Evolutionary conservation across 1,140 invertebrate species (phyloP), one percentile per base, ranked within the genome.

Genomic region (Drosophila nasuta): DNA sequence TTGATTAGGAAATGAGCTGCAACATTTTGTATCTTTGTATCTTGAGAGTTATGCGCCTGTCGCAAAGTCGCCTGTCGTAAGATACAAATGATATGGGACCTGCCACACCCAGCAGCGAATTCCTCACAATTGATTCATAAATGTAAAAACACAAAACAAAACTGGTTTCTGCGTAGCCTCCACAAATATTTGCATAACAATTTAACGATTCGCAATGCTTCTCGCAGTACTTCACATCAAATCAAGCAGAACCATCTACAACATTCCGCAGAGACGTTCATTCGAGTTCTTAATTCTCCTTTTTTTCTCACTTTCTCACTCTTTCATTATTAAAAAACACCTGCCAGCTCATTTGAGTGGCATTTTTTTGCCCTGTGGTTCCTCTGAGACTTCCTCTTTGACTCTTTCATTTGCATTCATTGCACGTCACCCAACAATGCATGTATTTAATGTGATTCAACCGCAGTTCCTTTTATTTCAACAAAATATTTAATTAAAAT

Each of bases 61-160:
- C 60, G 13, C 28, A 30, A 25, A 17, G 28, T n/a, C 15, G 20
- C 20, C 20, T 0, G 20, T 25, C 20, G 20, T 54, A 13, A 43
- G 45, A 63, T 41, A 64, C 35, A 51, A 48, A 10, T 45, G 51
- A 25, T n/a, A 46, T 45, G 33, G 28, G 5, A 25, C 52, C 33
- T 60, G 62, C 74, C 78, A 63, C 82, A 85, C 81, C 81, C 82
- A 81, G 64, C 52, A 48, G 41, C 52, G 20, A 85, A 87, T 86
- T 87, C 82, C 74, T 74, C 20, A 30, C 72, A 77, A 82, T 87
- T 86, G 82, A 86, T 79, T 86, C 82, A 86, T 79, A 76, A 57
- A 20, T 11, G 35, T 13, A 41, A 66, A 58, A 69, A 81, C 48
- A 69, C 64, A 59, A 30, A 10, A 54, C 33, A 68, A 58, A 86